phyloP scores from a whole-genome alignment of 2,113 vertebrate genomes.

The Tyto alba region DNA sequence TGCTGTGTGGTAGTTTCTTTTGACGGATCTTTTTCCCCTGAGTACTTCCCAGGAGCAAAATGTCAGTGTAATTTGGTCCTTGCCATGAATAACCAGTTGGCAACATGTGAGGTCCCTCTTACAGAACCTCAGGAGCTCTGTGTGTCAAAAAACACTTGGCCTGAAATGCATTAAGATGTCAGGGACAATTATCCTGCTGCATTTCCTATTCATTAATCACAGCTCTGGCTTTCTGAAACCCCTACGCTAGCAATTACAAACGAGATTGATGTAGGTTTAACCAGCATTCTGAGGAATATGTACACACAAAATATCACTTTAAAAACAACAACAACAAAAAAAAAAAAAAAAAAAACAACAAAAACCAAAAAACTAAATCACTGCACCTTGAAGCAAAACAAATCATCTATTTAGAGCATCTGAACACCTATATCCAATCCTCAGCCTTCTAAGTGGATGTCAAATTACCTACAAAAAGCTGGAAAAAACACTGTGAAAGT shows the following conservation, averaged over 20 bases:
- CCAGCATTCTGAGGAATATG: not conserved
- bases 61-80: conserved; percentile 2
- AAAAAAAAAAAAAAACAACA: too few species aligned
- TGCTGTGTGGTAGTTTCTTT: not conserved
- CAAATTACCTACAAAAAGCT: conserved; percentile 17
- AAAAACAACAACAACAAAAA: too few species aligned
- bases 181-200: not conserved
- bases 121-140: not conserved
- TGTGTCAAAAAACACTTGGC: not conserved
- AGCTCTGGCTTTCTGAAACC: conserved; percentile 4
- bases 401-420: conserved; percentile 37
- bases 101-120: conserved; percentile 18
- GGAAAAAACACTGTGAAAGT: not conserved
- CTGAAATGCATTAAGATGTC: conserved; percentile 25
- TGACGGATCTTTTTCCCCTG: conserved; percentile 27
- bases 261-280: not conserved
- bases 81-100: conserved; percentile 24
- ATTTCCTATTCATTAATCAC: conserved; percentile 23
- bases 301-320: not conserved
- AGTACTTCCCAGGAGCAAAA: conserved; percentile 26
- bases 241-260: not conserved
- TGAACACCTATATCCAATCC: not conserved
- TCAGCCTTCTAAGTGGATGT: not conserved
- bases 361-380: too few species aligned
- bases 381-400: conserved; percentile 40